Base-by-base conservation (phyloP, 2,113 vertebrate genomes). In the Neodontobutis hainanensis region DNA sequence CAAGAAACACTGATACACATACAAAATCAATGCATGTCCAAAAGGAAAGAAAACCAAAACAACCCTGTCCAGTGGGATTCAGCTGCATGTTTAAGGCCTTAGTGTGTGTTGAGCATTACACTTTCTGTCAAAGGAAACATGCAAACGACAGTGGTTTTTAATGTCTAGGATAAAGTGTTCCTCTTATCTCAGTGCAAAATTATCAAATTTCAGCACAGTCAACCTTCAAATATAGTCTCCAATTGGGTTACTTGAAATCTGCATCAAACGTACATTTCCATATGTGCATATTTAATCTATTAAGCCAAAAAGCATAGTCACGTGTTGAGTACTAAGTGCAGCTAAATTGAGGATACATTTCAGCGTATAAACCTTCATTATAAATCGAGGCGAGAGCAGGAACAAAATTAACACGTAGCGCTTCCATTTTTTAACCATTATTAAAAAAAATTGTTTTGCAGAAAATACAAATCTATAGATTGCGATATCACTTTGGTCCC, bases 401-500 rank as follows among this genome's bases (percentile, higher is more conserved):
- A 84, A 81, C 71, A 34, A 60, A 80, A 85, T 81, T 89, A 87
- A 87, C 77, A 75, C 14, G 68, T 81, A 82, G 85, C 77, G 84
- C 71, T 82, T 87, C 68, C 77, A 85, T 88, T 83, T 27, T 69
- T 88, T 87, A 85, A 84, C 84, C 74, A 62, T 84, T 87, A 90
- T 80, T 1, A 27, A 89, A 86, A 85, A 88, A 85, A 57, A 61
- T n/a, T n/a, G n/a, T n/a, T n/a, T n/a, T n/a, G n/a, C n/a, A 87
- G 87, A 88, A 90, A 90, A 91, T 87, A 91, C 87, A 85, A 68
- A 75, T 90, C 75, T 84, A 75, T 76, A 87, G 80, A 84, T 64
- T 55, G 74, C 82, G 65, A 72, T 81, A 80, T 84, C 80, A 80
- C 89, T 92, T 92, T 91, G 89, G 90, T 92, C 91, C 89, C 84